Evolutionary conservation across 2,888 invertebrate genomes (phyloP), one percentile per base, ranked within the genome.

Genomic region (Stenolophus ochropezus): DNA sequence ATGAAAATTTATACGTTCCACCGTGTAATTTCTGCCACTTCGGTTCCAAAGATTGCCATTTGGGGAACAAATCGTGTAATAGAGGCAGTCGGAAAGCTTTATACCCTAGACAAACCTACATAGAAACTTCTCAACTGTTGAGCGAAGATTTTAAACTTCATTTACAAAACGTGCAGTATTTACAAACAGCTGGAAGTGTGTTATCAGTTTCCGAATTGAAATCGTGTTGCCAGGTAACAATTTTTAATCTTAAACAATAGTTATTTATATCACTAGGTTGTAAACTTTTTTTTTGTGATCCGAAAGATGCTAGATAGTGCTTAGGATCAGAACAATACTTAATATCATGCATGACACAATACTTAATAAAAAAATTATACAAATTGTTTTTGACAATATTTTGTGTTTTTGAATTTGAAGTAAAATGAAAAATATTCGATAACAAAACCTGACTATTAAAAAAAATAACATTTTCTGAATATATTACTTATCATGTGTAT

Each of bases 121-220:
- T 91, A 87, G 92, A 85, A 91, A 92, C 87, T 91, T 93, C 94
- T 0, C 93, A 93, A 83, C 92, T 94, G 0, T 85, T 94, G 0
- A 93, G 93, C 0, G 94, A 94, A 86, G 94, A 94, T 85, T 94
- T 94, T 83, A 91, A 94, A 85, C 88, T 93, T 82, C 94, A 94
- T 86, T 88, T 94, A 83, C 94, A 94, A 20, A 94, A 94, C 85
- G 93, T 94, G 88, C 94, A 94, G 85, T 93, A 94, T 86, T 86
- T 94, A 4, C 94, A 94, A 84, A 94, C 93, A 83, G 94, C 94
- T 0, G 92, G 94, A 0, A 94, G 93, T 84, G 90, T 93, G 0
- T 87, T 94, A 2, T 90, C 91, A 0, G 88, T 93, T n/a, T 89
- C 91, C 42, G 93, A 94, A 82, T 86, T 94, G 69, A 90, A 91